Conservation (phyloP, 2,113 vertebrate genomes). For the Leuciscus idus region DNA sequence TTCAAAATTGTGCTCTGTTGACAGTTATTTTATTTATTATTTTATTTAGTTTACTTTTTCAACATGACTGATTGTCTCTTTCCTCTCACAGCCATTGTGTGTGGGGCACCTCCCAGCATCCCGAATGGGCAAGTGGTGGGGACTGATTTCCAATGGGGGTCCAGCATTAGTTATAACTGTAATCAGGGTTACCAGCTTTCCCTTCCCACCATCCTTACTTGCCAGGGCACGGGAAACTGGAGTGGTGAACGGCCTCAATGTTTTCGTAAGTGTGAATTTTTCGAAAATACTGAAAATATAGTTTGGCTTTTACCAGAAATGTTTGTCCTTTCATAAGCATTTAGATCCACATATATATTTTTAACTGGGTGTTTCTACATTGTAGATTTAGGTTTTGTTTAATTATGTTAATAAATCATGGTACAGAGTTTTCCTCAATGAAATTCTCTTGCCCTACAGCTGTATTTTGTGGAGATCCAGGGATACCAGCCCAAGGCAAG, state of each 20-base stretch:
- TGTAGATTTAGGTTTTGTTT: background rate
- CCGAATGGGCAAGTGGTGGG: constrained; percentile 93
- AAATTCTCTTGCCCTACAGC: constrained; percentile 73
- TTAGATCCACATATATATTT: background rate
- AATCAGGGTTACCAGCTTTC: constrained; percentile 97
- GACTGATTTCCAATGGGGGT: constrained; percentile 91
- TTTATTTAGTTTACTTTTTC: background rate
- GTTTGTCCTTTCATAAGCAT: background rate
- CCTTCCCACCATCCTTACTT: constrained; percentile 90
- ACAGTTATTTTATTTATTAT: background rate
- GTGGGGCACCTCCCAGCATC: constrained; percentile 82
- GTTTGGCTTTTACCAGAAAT: background rate
- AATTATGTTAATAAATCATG: background rate
- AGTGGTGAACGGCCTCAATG: constrained; percentile 94
- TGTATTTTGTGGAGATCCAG: constrained; percentile 96
- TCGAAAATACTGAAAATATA: background rate
- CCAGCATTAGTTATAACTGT: constrained; percentile 90
- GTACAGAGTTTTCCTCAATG: background rate
- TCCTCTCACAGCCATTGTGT: constrained; percentile 83
- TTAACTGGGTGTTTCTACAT: background rate
- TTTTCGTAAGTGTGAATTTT: constrained; percentile 85
- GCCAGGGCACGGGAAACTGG: constrained; percentile 93
- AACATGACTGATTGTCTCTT: background rate
- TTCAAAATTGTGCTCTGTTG: background rate
- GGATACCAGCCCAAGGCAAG: constrained; percentile 84